Evolutionary conservation across 2,888 invertebrate species (phyloP).

Genomic region (Blastobasis adustella): DNA sequence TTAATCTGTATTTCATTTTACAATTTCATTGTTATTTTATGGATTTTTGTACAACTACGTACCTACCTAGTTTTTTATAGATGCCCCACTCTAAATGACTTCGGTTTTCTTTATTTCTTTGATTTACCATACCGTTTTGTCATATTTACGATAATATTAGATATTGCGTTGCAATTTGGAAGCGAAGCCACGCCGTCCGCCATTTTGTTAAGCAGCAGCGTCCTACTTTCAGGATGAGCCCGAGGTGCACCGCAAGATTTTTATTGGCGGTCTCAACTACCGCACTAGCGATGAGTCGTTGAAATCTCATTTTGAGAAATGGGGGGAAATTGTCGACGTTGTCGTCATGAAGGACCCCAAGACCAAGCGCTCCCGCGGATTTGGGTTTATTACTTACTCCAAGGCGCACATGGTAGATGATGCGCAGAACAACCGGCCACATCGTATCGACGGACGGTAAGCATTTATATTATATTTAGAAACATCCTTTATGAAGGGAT

Average conservation of each 20-base stretch:
- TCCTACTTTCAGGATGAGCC: slow-evolving; percentile 78
- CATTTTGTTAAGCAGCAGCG: slow-evolving; percentile 57
- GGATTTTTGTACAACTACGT: neutral
- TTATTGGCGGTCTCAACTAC: slow-evolving; percentile 96
- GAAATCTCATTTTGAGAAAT: slow-evolving; percentile 96
- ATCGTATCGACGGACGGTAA: slow-evolving; percentile 90
- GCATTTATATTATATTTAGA: slow-evolving; percentile 19
- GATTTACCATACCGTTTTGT: neutral
- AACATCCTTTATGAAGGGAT: neutral
- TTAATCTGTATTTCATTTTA: neutral
- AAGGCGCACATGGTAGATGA: slow-evolving; percentile 97
- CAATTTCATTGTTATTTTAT: neutral
- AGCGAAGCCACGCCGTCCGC: slow-evolving; percentile 36
- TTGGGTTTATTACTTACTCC: slow-evolving; percentile 98
- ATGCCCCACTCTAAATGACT: neutral
- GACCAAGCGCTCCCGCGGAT: slow-evolving; percentile 96
- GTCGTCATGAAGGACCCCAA: slow-evolving; percentile 98
- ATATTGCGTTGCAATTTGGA: slow-evolving; percentile 1
- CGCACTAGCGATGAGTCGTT: slow-evolving; percentile 95
- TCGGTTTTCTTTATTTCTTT: neutral
- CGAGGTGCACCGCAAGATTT: slow-evolving; percentile 92
- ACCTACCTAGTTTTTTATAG: neutral
- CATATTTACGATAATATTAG: neutral
- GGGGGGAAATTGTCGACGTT: slow-evolving; percentile 97
- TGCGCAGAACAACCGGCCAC: slow-evolving; percentile 92